Percentiles rank a stretch among this genome's conserved stretches.
Conservation (phyloP, 2,888 invertebrate species). For the Diaphora mendica region DNA sequence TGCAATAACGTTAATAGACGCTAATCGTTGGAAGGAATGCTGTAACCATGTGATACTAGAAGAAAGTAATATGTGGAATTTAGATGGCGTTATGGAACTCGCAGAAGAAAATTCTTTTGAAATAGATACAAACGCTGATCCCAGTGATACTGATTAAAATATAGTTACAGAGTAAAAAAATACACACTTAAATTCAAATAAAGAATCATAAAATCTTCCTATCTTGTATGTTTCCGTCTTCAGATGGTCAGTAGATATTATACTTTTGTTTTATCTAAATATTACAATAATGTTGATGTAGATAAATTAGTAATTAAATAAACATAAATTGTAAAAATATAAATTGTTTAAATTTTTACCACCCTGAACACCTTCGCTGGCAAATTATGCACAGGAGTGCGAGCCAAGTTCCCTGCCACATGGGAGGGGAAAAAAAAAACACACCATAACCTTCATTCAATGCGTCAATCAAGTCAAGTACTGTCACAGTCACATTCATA, state of each 20-base stretch:
- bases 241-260: background rate
- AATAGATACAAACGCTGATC: background rate
- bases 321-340: background rate
- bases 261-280: background rate
- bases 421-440: too few relatives aligned
- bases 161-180: background rate
- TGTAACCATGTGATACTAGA: background rate
- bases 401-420: too few relatives aligned
- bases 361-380: background rate
- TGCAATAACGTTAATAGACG: background rate
- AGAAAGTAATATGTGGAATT: background rate
- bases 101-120: slow-evolving; percentile 23
- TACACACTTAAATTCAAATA: too few relatives aligned
- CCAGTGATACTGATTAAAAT: background rate
- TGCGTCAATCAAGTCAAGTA: too few relatives aligned
- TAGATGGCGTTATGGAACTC: slow-evolving; percentile 19
- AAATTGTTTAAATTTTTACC: background rate
- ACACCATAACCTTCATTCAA: too few relatives aligned
- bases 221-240: too few relatives aligned
- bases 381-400: too few relatives aligned
- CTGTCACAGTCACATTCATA: too few relatives aligned
- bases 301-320: background rate
- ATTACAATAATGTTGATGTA: background rate
- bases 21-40: background rate
- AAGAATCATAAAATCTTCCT: too few relatives aligned